Evolutionary conservation across 2,888 invertebrate species (phyloP).

Genomic region (Glyphotaelius pellucidus): DNA sequence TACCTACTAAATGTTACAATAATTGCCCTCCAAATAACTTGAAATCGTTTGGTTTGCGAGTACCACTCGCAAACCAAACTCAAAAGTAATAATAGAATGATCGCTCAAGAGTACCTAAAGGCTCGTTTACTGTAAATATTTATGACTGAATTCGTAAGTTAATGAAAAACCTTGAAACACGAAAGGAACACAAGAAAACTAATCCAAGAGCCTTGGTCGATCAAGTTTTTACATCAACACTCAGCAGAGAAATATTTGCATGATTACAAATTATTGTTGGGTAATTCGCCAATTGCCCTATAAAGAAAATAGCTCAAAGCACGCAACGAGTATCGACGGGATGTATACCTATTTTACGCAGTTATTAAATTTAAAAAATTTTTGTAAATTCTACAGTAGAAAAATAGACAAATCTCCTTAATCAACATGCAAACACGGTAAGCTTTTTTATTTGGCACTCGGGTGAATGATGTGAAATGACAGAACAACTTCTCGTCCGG

Average conservation of each 20-base stretch:
- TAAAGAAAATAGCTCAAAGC: background rate
- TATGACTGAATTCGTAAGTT: background rate
- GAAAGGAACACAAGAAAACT: background rate
- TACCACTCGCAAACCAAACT: background rate
- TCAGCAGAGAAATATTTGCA: constrained; percentile 12
- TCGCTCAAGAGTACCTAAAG: background rate
- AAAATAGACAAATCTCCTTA: background rate
- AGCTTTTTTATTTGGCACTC: background rate
- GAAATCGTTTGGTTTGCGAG: too few species aligned
- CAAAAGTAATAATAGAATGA: background rate
- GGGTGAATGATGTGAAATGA: background rate
- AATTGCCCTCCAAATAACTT: too few species aligned
- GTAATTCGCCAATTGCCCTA: background rate
- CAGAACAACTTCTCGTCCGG: background rate
- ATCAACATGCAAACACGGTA: background rate
- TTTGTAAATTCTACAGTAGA: background rate
- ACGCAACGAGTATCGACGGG: background rate
- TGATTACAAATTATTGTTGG: constrained; percentile 9
- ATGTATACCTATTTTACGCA: background rate
- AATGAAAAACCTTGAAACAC: background rate
- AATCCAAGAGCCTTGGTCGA: constrained; percentile 11
- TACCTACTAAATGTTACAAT: too few species aligned
- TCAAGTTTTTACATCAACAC: constrained; percentile 30
- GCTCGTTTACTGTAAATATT: background rate
- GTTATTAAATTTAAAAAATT: background rate